Percentiles rank a stretch among this genome's conserved stretches.
These are phyloP conservation scores for Chiroxiphia lanceolata DNA, from an alignment of 2,797 vertebrate species.

Conservation along the genomic window DNA sequence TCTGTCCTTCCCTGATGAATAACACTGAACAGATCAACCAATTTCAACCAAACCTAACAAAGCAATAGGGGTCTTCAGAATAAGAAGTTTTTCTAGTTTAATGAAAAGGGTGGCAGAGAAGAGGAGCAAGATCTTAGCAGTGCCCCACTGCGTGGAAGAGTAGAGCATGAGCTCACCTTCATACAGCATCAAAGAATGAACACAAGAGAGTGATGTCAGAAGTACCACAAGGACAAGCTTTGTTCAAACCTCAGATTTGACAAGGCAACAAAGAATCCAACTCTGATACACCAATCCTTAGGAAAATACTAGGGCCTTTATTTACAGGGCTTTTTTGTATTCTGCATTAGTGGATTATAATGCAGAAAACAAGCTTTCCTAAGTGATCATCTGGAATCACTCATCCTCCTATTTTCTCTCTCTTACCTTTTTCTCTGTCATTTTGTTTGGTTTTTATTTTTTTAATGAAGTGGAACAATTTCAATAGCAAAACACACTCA, in stretches of 20 bases:
- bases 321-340: not conserved
- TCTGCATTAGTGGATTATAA: not conserved
- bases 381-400: not conserved
- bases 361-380: not conserved
- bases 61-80: not conserved
- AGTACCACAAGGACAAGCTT: not conserved
- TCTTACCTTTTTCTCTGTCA: not conserved
- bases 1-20: not conserved
- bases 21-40: not conserved
- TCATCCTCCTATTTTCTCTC: not conserved
- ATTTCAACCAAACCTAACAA: not conserved
- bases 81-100: not conserved
- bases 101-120: not conserved
- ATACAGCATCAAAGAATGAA: not conserved
- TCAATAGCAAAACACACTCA: not conserved
- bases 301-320: not conserved
- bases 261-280: not conserved
- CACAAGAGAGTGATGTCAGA: not conserved
- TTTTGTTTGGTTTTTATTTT: not conserved
- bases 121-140: not conserved
- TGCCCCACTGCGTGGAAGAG: not conserved
- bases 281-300: not conserved
- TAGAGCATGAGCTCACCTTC: not conserved
- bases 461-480: not conserved
- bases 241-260: not conserved